Base-by-base conservation (phyloP, 1,140 invertebrate genomes). In the Sarcophaga peregrina region DNA sequence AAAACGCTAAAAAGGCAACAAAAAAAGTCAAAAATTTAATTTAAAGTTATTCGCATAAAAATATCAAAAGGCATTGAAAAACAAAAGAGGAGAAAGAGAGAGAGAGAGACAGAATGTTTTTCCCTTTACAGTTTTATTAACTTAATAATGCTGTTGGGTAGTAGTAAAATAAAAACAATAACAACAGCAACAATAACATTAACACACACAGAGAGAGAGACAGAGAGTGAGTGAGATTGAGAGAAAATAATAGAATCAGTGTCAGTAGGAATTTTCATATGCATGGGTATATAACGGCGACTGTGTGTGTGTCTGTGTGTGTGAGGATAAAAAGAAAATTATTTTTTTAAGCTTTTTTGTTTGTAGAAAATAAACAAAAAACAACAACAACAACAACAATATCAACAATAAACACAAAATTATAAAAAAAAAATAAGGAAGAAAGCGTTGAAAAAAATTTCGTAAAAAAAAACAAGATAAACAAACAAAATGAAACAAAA, bases 341-440 rank as follows among this genome's bases (percentile, higher is more conserved):
- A 68, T 68, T 20, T 37, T n/a, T 68, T 68, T 25, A 68, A 68
- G 17, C 62, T 20, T 37, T 20, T 37, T 68, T 68, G 17, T 68
- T 68, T 17, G 62, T 6, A n/a, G 62, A 68, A 68, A 68, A 58
- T 58, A 58, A 68, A 68, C 62, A 68, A 68, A 68, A n/a, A 68
- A 68, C 50, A 52, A 58, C 54, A n/a, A 58, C 15, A 13, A 58
- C 13, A 13, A 58, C 6, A 25, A 68, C 15, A 20, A 20, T 9
- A 37, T 37, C 25, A 37, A 37, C 25, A 37, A 37, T 37, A 37
- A 37, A 37, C 25, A 37, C 25, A 37, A 37, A 37, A 68, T 20
- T 20, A 68, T 20, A 68, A 20, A 9, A 68, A 68, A 68, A 20
- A 20, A 68, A 20, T 20, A 68, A 68, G 17, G 7, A 37, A 37